Conservation (phyloP, 2,888 invertebrate species). For the Prenolepis imparis region DNA sequence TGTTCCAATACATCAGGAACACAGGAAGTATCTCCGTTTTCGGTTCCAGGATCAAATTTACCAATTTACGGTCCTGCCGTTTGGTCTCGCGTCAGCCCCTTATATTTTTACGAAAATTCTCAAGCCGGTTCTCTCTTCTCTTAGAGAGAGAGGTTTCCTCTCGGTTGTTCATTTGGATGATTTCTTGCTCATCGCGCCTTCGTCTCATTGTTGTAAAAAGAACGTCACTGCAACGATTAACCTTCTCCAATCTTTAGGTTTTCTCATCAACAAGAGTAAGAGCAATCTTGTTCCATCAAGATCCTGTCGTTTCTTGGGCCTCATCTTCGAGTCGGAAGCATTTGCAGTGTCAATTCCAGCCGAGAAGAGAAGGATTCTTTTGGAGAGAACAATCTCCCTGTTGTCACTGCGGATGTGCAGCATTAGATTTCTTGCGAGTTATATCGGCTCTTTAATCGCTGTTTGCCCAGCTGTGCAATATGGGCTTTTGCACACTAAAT, state of each 20-base stretch:
- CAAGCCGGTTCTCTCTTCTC: slow-evolving; percentile 58
- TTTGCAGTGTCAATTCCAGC: slow-evolving; percentile 52
- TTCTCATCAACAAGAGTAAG: slow-evolving; percentile 64
- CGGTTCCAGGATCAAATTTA: slow-evolving; percentile 57
- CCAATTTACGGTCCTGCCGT: slow-evolving; percentile 67
- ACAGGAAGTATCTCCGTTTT: slow-evolving; percentile 65
- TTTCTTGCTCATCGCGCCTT: slow-evolving; percentile 57
- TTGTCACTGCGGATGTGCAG: slow-evolving; percentile 1
- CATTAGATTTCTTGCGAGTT: slow-evolving; percentile 59
- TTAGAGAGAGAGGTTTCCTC: slow-evolving; percentile 42
- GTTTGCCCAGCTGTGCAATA: slow-evolving; percentile 61
- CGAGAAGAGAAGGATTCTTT: slow-evolving; percentile 55
- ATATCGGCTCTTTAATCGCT: slow-evolving; percentile 89
- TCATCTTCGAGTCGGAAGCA: slow-evolving; percentile 53
- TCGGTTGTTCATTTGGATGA: slow-evolving; percentile 64
- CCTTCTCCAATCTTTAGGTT: slow-evolving; percentile 55
- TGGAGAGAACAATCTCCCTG: background rate
- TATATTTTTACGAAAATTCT: slow-evolving; percentile 68
- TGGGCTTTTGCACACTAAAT: background rate
- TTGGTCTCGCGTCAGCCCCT: slow-evolving; percentile 61
- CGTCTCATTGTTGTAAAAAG: slow-evolving; percentile 25
- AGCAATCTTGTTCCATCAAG: slow-evolving; percentile 41
- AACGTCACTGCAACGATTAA: slow-evolving; percentile 44
- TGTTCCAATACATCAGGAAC: slow-evolving; percentile 49
- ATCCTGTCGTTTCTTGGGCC: slow-evolving; percentile 55